Base-by-base conservation (phyloP, 2,888 invertebrate genomes). In the Osedax frankpressi region DNA sequence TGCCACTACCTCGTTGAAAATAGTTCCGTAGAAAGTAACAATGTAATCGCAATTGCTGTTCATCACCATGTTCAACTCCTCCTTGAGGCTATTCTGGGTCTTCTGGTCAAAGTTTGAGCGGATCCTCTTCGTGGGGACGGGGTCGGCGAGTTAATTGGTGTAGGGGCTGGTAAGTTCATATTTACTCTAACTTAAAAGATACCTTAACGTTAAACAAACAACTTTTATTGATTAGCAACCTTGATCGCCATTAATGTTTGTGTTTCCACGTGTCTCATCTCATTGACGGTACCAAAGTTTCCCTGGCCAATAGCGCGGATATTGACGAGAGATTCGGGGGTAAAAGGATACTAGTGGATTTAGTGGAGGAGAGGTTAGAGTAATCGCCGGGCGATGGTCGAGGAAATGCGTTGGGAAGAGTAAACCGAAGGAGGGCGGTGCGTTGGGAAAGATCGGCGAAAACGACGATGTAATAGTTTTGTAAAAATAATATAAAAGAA, bases 1-100 rank as follows among this genome's bases (percentile, higher is more conserved):
- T 14, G 71, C 11, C 28, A 74, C 80, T 84, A 92, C 93, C 88
- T 87, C 80, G 26, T 81, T 79, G 72, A 76, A 76, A 73, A 77
- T 74, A 28, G 78, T 75, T 1, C 76, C 76, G 72, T 74, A 79
- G 73, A 79, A 79, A 71, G 76, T 75, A 2, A 78, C 79, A 30
- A 78, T 79, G 70, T 67, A 77, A 0, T 76, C 75, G 68, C 77
- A 78, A 59, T 77, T 77, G 69, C 76, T 77, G 72, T 76, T 76
- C 78, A 78, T 78, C 28, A 78, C 77, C 1, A 78, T 76, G 28
- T 78, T 76, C 6, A 78, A 74, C 68, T 78, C 78, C 78, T 78
- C 78, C 75, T 78, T 74, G 71, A 78, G 70, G 71, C 78, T 78
- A 63, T 77, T 78, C 76, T 78, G 78, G 67, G 78, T 78, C 72